Conservation (phyloP, 2,888 invertebrate genomes). For the Leptothorax acervorum region DNA sequence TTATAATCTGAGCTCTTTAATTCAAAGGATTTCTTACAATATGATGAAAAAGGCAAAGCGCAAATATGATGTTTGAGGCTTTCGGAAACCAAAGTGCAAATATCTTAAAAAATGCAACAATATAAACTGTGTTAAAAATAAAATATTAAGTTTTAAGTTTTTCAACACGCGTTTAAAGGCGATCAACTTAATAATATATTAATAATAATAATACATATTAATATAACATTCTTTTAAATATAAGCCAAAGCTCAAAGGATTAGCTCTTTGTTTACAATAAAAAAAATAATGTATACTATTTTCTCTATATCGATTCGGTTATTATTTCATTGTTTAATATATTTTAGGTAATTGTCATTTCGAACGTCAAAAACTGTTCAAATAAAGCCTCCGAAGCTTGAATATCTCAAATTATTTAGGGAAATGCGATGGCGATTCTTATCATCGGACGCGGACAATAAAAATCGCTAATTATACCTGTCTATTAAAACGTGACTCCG, state of each 20-base stretch:
- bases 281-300: not conserved
- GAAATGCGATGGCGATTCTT: not conserved
- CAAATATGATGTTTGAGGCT: not conserved
- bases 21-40: not conserved
- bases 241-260: not conserved
- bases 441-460: not conserved
- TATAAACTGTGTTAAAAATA: not conserved
- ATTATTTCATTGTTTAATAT: not conserved
- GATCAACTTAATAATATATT: not conserved
- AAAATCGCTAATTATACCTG: not conserved
- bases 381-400: not conserved
- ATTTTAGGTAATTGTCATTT: not conserved
- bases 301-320: not conserved
- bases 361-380: not conserved
- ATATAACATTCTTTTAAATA: not conserved
- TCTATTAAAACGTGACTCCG: constrained; percentile 7
- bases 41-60: not conserved
- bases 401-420: not conserved
- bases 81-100: not conserved
- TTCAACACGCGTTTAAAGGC: not conserved
- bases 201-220: not conserved
- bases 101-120: not conserved
- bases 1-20: not conserved
- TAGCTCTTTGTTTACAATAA: not conserved
- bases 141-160: not conserved